phyloP scores from a whole-genome alignment of 2,888 invertebrate genomes.

The Choreutis nemorana region DNA sequence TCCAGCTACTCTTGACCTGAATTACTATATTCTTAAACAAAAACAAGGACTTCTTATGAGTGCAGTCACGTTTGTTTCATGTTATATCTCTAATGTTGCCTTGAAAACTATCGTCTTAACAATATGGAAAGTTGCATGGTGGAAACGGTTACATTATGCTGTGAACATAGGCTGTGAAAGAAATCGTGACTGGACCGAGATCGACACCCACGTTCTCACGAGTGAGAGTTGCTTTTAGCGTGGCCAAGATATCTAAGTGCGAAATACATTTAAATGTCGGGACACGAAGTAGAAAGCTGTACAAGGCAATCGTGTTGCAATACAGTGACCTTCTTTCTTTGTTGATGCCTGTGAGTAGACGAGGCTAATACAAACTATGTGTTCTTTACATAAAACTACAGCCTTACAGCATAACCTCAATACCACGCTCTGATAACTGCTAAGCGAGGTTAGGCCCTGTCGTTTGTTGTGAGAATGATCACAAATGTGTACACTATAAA shows the following conservation, averaged over 20 bases:
- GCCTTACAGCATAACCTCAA: conserved; percentile 43
- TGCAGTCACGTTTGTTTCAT: conserved; percentile 25
- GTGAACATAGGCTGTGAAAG: no score
- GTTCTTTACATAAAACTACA: conserved; percentile 32
- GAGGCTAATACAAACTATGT: conserved; percentile 49
- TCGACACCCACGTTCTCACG: conserved; percentile 30
- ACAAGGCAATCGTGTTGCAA: conserved; percentile 62
- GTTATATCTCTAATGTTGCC: conserved; percentile 16
- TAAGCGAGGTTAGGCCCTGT: conserved; percentile 28
- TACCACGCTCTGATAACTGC: conserved; percentile 47
- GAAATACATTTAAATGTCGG: conserved; percentile 62
- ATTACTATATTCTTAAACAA: background rate
- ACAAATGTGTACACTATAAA: conserved; percentile 21
- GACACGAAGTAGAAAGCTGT: conserved; percentile 63
- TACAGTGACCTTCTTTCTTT: conserved; percentile 57
- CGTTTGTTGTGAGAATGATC: conserved; percentile 30
- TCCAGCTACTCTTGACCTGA: background rate
- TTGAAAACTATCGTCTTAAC: conserved; percentile 20
- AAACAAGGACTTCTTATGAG: no score
- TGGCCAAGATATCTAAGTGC: conserved; percentile 47
- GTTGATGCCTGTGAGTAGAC: conserved; percentile 43
- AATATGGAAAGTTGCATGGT: conserved; percentile 37
- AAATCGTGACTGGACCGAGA: conserved; percentile 53
- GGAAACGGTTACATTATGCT: conserved; percentile 30
- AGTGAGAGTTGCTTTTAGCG: conserved; percentile 45